Evolutionary conservation across 2,113 vertebrate species (phyloP), one percentile per base, ranked within the genome.

Genomic region (Corythoichthys intestinalis): DNA sequence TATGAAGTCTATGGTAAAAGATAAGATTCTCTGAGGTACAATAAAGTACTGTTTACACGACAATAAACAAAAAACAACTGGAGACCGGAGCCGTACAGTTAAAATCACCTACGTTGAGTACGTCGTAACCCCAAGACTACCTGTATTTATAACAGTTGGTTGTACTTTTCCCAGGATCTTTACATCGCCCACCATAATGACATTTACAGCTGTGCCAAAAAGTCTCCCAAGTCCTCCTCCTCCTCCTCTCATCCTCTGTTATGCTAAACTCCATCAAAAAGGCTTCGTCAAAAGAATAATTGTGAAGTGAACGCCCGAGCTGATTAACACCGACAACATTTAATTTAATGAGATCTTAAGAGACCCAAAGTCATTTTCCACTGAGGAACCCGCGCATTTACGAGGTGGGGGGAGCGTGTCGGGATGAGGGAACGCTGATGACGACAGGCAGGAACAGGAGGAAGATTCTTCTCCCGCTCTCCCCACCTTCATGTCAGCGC

Each of bases 301-400:
- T 73, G 63, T 65, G 72, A 76, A 82, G 64, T 63, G 62, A 76
- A 82, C 50, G 71, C 67, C 72, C 39, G 54, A 75, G 63, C 79
- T 79, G 83, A 82, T 85, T 86, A 82, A 83, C 74, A 81, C 8
- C 65, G 80, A 74, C 78, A 85, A 85, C 80, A 82, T 75, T 64
- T 70, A 71, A 84, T 83, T 78, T 81, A 85, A 85, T 84, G 80
- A 85, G 83, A 79, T 83, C 74, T 75, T 85, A 77, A 54, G 74
- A 86, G 86, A 88, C 80, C 76, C 68, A 82, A 77, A 83, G 79
- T 81, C 77, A 79, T 81, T 86, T 86, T 83, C 72, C 74, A 79
- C 65, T 13, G 68, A 76, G 83, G 77, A 70, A 59, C 73, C 76
- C 74, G 70, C 69, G 80, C 72, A 44, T 28, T 35, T 70, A 67